Evolutionary conservation across 2,797 vertebrate genomes (phyloP), one percentile per base, ranked within the genome.

Genomic region (Capromys pilorides): DNA sequence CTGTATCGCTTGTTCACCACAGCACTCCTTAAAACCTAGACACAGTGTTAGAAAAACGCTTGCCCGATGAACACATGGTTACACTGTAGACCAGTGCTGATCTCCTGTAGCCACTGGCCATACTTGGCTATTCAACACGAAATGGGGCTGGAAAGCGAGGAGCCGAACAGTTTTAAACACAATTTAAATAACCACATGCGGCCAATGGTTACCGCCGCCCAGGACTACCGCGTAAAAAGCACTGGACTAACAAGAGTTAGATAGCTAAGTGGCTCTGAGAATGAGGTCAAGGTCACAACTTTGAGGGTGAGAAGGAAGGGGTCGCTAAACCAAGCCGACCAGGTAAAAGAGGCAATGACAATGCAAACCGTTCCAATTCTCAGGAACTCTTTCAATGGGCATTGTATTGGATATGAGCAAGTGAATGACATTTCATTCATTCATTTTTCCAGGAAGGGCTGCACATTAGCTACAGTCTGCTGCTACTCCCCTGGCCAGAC

Each of bases 201-300:
- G 64, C 81, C 39, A 88, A 85, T 66, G 31, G 59, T 62, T 86
- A 49, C 73, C 64, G 67, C 28, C 3, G 66, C 57, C 39, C 45
- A 49, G 26, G 61, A 18, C 54, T 57, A 57, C 54, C 54, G 92
- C 33, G 49, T 45, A 71, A 92, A 95, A 10, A 88, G 67, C 5
- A 39, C 14, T 31, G 21, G 49, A 77, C 57, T 81, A 73, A 41
- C 11, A 39, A 21, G 66, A 61, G 64, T 13, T 91, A 75, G 83
- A 75, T 88, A 81, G 88, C 66, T 90, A 62, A 49, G 64, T 26
- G 91, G 96, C 88, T 96, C 82, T 88, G 91, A 88, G 69, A 97
- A 97, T 36, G 62, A 95, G 94, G 95, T 86, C 97, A 97, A 97
- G 97, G 97, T 97, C 97, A 94, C 33, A 91, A 95, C 86, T 83